phyloP scores from a whole-genome alignment of 2,113 vertebrate genomes.

The Aviceda subcristata region DNA sequence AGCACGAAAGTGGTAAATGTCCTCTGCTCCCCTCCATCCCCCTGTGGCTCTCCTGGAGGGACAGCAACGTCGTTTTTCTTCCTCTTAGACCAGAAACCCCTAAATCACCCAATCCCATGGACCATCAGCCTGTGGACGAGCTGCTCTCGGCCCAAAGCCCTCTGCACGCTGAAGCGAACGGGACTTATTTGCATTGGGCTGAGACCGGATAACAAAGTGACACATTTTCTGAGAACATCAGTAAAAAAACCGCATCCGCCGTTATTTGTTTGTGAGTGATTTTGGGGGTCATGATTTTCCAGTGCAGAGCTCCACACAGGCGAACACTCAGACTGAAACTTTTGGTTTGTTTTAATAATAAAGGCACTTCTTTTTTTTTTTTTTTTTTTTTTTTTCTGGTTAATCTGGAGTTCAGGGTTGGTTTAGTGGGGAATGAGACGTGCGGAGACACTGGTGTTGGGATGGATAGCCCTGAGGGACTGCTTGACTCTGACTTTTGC shows the following conservation, averaged over 20 bases:
- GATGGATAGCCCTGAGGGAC: not conserved
- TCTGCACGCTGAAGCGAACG: accelerated
- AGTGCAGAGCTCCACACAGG: not conserved
- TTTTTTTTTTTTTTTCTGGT: not conserved
- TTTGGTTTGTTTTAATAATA: accelerated
- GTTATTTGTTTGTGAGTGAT: not conserved
- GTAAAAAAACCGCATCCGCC: not conserved
- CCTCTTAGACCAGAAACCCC: not conserved
- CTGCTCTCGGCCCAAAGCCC: accelerated
- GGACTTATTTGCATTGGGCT: not conserved
- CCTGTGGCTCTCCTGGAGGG: not conserved
- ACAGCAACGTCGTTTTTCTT: not conserved
- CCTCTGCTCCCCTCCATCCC: not conserved
- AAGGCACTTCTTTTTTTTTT: not conserved
- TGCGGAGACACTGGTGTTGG: not conserved
- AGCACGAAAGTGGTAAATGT: not conserved
- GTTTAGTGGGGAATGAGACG: not conserved
- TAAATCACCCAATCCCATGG: not conserved
- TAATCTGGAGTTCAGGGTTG: not conserved
- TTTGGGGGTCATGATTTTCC: not conserved
- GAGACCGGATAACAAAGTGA: not conserved
- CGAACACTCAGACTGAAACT: not conserved
- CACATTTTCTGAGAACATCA: not conserved
- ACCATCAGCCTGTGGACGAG: not conserved
- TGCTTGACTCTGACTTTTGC: too few relatives aligned